These are phyloP conservation scores for Zaprionus nigranus DNA, from an alignment of 1,140 invertebrate species.

Conservation along the genomic window DNA sequence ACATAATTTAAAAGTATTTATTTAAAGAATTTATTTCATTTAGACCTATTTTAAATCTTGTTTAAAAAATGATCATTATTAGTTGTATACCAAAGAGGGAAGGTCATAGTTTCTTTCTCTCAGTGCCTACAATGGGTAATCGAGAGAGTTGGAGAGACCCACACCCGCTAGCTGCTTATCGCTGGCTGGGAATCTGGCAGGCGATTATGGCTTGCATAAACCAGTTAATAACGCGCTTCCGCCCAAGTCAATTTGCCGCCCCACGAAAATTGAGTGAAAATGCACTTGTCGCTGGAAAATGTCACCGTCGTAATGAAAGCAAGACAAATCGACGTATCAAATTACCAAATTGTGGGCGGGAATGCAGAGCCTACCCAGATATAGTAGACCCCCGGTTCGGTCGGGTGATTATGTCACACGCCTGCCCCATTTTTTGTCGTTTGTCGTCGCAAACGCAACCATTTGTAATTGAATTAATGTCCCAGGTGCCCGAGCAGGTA, in stretches of 20 bases:
- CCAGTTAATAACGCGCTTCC: conserved; percentile 83
- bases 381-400: conserved; percentile 3
- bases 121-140: conserved; percentile 32
- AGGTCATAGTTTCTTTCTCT: neutral
- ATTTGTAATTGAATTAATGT: conserved; percentile 83
- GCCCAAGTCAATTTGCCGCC: conserved; percentile 75
- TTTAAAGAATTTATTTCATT: too few relatives aligned
- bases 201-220: conserved; percentile 83
- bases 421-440: conserved; percentile 56
- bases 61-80: too few relatives aligned
- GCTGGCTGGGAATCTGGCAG: conserved; percentile 56
- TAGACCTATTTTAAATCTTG: too few relatives aligned
- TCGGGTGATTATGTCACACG: conserved; percentile 76
- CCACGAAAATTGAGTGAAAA: conserved; percentile 79
- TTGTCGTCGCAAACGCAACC: conserved; percentile 58
- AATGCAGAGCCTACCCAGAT: conserved; percentile 9
- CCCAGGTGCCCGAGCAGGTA: conserved; percentile 13
- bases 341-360: conserved; percentile 74
- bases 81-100: too few relatives aligned
- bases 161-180: conserved; percentile 55
- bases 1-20: too few relatives aligned
- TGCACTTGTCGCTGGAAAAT: conserved; percentile 65
- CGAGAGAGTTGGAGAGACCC: conserved; percentile 22
- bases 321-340: conserved; percentile 84
- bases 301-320: conserved; percentile 61